Evolutionary conservation across 2,113 vertebrate species (phyloP).

Genomic region (Rynchops niger): DNA sequence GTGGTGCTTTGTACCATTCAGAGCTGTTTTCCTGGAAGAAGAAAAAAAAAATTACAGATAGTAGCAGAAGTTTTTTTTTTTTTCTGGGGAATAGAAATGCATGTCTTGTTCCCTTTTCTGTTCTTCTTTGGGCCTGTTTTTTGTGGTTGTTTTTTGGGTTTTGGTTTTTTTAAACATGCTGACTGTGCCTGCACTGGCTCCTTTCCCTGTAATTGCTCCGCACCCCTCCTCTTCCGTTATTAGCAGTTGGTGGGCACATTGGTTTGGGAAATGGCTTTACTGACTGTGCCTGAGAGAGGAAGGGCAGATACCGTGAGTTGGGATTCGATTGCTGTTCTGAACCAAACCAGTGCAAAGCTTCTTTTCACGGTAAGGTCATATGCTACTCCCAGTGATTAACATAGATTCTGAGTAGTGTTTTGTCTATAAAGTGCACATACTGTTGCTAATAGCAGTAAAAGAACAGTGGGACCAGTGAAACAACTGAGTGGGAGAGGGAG

Average conservation of each 20-base stretch:
- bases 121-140: neutral
- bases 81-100: neutral
- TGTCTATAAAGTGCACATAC: neutral
- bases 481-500: neutral
- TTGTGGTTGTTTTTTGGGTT: neutral
- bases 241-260: neutral
- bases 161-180: neutral
- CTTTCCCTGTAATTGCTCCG: neutral
- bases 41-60: neutral
- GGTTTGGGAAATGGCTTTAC: neutral
- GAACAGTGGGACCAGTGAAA: neutral
- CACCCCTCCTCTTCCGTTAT: fast-evolving
- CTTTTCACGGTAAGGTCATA: neutral
- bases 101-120: neutral
- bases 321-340: neutral
- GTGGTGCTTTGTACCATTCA: neutral
- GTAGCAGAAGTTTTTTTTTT: neutral
- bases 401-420: neutral
- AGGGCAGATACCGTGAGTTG: fast-evolving
- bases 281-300: neutral
- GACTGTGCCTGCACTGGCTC: neutral
- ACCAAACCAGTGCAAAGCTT: neutral
- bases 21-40: neutral
- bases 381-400: neutral
- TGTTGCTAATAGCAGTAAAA: neutral